These are phyloP conservation scores for Neotoma lepida DNA, from an alignment of 2,113 vertebrate genomes.

Conservation along the genomic window DNA sequence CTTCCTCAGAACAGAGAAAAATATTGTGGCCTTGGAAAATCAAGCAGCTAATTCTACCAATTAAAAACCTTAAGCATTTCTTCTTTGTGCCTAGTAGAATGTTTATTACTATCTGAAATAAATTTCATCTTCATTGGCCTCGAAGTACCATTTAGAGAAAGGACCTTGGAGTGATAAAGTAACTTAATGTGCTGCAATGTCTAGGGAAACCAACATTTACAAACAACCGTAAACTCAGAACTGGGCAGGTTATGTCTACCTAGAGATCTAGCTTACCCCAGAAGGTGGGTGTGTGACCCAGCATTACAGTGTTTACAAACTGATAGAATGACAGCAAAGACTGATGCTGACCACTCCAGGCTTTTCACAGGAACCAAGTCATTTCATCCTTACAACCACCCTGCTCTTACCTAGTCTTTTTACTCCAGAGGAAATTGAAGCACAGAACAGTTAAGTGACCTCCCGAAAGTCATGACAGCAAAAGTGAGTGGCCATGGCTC, in stretches of 20 bases:
- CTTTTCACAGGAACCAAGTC: not conserved
- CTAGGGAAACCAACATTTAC: constrained; percentile 32
- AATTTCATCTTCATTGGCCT: constrained; percentile 44
- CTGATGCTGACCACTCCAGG: not conserved
- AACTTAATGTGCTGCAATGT: not conserved
- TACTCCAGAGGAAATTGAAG: not conserved
- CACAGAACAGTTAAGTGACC: not conserved
- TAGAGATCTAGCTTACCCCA: not conserved
- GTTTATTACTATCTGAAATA: constrained; percentile 50
- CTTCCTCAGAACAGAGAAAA: not conserved
- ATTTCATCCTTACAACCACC: not conserved
- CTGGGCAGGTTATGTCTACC: not conserved
- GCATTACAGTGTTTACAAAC: constrained; percentile 8
- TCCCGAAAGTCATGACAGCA: not conserved
- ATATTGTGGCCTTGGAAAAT: not conserved
- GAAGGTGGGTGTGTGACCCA: not conserved
- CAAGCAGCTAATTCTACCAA: not conserved
- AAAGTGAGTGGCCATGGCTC: not conserved
- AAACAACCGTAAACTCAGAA: not conserved
- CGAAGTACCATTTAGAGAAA: constrained; percentile 27
- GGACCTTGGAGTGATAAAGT: not conserved
- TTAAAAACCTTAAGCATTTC: constrained; percentile 8
- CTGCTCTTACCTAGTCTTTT: not conserved
- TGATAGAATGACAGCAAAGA: not conserved
- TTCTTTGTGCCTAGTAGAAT: constrained; percentile 41